These are phyloP conservation scores for Leucoma salicis DNA, from an alignment of 2,888 invertebrate species.

Conservation along the genomic window DNA sequence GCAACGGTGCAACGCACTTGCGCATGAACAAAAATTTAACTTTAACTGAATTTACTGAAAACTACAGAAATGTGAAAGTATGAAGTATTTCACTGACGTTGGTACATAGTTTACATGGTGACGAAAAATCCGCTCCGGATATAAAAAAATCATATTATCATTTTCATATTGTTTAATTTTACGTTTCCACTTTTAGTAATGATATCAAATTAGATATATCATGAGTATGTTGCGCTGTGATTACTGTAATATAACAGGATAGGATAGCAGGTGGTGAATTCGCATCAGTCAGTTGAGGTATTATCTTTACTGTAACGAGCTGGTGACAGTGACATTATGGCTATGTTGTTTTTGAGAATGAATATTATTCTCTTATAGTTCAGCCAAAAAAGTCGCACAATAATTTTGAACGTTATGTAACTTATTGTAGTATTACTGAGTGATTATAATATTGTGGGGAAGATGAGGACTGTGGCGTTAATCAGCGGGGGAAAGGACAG, in stretches of 20 bases:
- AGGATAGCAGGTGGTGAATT: conserved; percentile 44
- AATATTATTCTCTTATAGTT: conserved; percentile 52
- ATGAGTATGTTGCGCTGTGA: conserved; percentile 53
- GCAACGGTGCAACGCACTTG: too few relatives aligned
- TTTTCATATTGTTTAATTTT: too few relatives aligned
- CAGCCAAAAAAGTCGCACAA: conserved; percentile 58
- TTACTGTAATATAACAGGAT: too few relatives aligned
- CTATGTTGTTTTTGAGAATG: conserved; percentile 50
- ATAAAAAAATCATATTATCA: too few relatives aligned
- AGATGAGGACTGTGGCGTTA: conserved; percentile 93
- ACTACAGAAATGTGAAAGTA: too few relatives aligned
- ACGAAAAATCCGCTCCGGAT: too few relatives aligned
- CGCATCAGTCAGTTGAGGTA: conserved; percentile 31
- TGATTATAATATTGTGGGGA: conserved; percentile 53
- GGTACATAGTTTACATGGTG: too few relatives aligned
- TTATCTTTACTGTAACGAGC: conserved; percentile 28
- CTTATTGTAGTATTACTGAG: conserved; percentile 51
- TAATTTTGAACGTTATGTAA: conserved; percentile 76
- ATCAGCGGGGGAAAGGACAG: conserved; percentile 99
- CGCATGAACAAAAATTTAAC: too few relatives aligned
- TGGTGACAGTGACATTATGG: conserved; percentile 51
- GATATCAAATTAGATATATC: conserved; percentile 75
- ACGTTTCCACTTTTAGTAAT: conserved; percentile 45
- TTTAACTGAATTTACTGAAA: too few relatives aligned
- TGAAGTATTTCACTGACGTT: too few relatives aligned